Base-by-base conservation (phyloP, 1,140 invertebrate species). In the Zophobas atratus region DNA sequence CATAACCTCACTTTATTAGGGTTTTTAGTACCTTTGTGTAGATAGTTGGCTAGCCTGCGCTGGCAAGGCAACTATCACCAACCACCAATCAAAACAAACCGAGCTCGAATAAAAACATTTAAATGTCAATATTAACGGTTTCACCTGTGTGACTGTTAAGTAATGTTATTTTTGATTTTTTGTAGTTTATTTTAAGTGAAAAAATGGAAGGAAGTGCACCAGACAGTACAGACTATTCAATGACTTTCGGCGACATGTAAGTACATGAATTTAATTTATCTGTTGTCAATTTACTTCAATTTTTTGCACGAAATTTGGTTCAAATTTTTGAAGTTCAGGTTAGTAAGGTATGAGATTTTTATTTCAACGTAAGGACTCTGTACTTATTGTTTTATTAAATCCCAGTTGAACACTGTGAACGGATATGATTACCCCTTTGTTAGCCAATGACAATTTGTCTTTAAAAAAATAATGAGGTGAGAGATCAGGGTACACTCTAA, bases 31-130 rank as follows among this genome's bases (percentile, higher is more conserved):
- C 20, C 6, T 71, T 70, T 46, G 8, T 70, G 32, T 20, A 6
- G n/a, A 70, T 70, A 38, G 39, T 57, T 56, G 75, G 49, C 32
- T 32, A 36, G 3, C 38, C 2, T 38, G 48, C 2, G 51, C 38
- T 55, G 39, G 55, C 63, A 53, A n/a, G 72, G 72, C 39, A 78
- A 78, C 77, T 48, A 57, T 73, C 77, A 79, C 60, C 39, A 78
- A 78, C 77, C 43, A 57, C 77, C 77, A 79, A 79, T 79, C 63
- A 71, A 48, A 79, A 79, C 77, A 79, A 79, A 70, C 8, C 67
- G 35, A 73, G 38, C 36, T 75, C 39, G 67, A 76, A 76, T 60
- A 79, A 76, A 79, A 55, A 60, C 41, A 53, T 79, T 78, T 67
- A 60, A 79, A 79, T 70, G 74, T 79, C 78, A 79, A 36, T 57